Conservation (phyloP, 2,888 invertebrate genomes). For the Brassicogethes aeneus region DNA sequence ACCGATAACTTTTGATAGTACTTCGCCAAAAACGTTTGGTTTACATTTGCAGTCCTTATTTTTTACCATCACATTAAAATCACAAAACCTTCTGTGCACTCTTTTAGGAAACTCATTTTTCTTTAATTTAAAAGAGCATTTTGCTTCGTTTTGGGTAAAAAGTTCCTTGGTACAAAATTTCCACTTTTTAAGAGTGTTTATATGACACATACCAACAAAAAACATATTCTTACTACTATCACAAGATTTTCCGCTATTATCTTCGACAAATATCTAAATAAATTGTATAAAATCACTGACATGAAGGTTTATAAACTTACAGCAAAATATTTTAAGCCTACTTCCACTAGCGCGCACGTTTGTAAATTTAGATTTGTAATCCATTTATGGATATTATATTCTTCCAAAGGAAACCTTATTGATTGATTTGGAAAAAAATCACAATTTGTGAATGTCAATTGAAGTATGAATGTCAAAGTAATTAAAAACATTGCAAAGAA, state of each 20-base stretch:
- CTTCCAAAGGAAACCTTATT: background rate
- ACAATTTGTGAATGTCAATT: constrained; percentile 17
- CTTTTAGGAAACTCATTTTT: constrained; percentile 22
- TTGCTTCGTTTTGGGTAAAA: constrained; percentile 30
- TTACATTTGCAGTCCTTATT: constrained; percentile 22
- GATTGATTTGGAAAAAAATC: constrained; percentile 5
- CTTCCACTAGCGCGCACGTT: constrained; percentile 41
- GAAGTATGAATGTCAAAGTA: constrained; percentile 22
- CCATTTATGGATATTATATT: constrained; percentile 37
- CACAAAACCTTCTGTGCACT: constrained; percentile 41
- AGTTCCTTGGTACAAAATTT: constrained; percentile 36
- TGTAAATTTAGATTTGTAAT: constrained; percentile 38
- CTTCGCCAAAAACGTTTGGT: constrained; percentile 27
- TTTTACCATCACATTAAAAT: constrained; percentile 33
- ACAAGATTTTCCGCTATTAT: too few species aligned
- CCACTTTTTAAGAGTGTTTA: constrained; percentile 37
- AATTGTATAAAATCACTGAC: constrained; percentile 4
- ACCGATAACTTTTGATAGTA: constrained; percentile 36
- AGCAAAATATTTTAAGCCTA: constrained; percentile 41
- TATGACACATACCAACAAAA: constrained; percentile 40
- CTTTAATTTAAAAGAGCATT: constrained; percentile 31
- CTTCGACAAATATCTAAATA: constrained; percentile 34
- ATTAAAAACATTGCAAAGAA: constrained; percentile 4
- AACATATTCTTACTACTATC: constrained; percentile 26
- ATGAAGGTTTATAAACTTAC: constrained; percentile 21